Percentiles rank a stretch among this genome's conserved stretches.
Evolutionary conservation across 2,888 invertebrate genomes (phyloP).

Genomic region (Isoperla grammatica): DNA sequence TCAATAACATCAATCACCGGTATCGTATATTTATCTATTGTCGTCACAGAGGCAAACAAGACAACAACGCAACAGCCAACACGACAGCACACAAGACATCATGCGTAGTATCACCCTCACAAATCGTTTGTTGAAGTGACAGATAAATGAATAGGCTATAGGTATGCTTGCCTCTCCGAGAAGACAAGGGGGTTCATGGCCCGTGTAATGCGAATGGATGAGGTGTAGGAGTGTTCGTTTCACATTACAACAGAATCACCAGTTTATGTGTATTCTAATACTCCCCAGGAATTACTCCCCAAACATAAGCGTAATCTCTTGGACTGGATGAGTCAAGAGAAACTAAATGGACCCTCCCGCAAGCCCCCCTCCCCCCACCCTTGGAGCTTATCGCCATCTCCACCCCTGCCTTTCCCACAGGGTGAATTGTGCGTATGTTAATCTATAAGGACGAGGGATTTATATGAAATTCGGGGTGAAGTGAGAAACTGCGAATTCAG

Average conservation of each 20-base stretch:
- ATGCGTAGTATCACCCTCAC: too few relatives aligned
- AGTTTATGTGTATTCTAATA: conserved; percentile 22
- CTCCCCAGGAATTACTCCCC: not conserved
- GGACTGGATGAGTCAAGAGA: conserved; percentile 20
- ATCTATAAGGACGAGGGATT: conserved; percentile 6
- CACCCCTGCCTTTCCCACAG: not conserved
- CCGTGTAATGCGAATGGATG: conserved; percentile 26
- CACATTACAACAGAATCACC: not conserved
- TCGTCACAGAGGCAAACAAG: too few relatives aligned
- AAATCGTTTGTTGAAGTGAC: too few relatives aligned
- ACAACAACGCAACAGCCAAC: too few relatives aligned
- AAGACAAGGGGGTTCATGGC: too few relatives aligned
- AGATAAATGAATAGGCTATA: too few relatives aligned
- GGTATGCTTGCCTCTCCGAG: too few relatives aligned
- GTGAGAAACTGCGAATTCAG: conserved; percentile 16
- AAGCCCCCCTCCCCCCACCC: conserved; percentile 3
- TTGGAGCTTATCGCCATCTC: not conserved
- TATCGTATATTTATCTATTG: too few relatives aligned
- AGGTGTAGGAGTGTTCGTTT: conserved; percentile 18
- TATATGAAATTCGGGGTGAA: conserved; percentile 9
- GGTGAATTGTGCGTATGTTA: conserved; percentile 18
- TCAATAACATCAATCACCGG: too few relatives aligned
- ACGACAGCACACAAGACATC: too few relatives aligned
- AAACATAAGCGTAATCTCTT: conserved; percentile 17
- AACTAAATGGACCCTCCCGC: conserved; percentile 17